Evolutionary conservation across 2,888 invertebrate species (phyloP), one percentile per base, ranked within the genome.

Genomic region (Aphrophora alni): DNA sequence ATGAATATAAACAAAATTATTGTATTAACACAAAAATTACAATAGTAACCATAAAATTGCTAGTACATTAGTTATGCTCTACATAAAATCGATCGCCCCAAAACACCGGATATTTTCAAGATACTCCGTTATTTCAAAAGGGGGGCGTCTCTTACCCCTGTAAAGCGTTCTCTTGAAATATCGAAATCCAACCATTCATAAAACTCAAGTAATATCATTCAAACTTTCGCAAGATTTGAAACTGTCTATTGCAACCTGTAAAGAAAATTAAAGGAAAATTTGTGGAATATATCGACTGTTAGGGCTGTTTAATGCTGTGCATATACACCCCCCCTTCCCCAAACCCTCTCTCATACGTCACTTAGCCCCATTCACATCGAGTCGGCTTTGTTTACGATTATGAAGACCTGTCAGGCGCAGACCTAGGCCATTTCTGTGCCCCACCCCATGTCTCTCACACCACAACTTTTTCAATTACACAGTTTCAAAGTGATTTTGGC

Each of bases 381-480:
- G 21, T 59, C 59, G 12, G 21, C 59, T 59, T 59, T 59, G 59
- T 59, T 59, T 59, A 21, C 59, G 59, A 10, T 59, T 59, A 59
- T 59, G 59, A 59, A 59, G 21, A 59, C 59, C 59, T 59, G 59
- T 59, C 59, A 59, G 21, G 59, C 12, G 5, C 59, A 59, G 59
- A 21, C 21, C 59, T 59, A 59, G 59, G 59, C 59, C 59, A 59
- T 59, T 59, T 59, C 33, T 44, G 44, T 8, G 44, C 33, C 33
- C 33, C 44, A 10, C 59, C 59, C 59, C 21, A 59, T n/a, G 21
- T 7, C 59, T 21, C 59, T 59, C 59, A 59, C 59, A 59, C 21
- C 59, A 21, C 59, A 59, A 59, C 59, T 59, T 59, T 59, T 59
- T 59, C 59, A 59, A 59, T 59, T 59, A 59, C 59, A 59, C 59